Evolutionary conservation across 2,113 vertebrate genomes (phyloP), one percentile per base, ranked within the genome.

Genomic region (Sceloporus undulatus): DNA sequence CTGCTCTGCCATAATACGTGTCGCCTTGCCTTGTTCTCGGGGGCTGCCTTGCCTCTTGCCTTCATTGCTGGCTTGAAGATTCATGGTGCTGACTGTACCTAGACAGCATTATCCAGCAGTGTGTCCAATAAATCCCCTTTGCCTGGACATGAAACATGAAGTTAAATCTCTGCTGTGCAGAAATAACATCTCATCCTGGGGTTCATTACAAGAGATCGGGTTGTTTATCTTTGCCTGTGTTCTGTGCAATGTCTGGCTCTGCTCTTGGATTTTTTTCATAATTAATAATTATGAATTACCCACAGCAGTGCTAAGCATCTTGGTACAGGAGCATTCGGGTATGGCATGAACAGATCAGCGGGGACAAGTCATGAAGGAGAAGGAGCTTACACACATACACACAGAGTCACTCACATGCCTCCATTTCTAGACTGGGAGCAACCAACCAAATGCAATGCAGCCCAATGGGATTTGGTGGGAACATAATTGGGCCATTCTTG

Each of bases 271-370:
- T 14, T 18, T 62, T 29, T 88, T 54, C 81, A 68, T 78, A 84
- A 83, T 88, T 88, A 84, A 88, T 88, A 84, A 84, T 84, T 83
- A 78, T 78, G 81, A 84, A 77, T 56, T 84, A 71, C 62, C 74
- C 48, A 40, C 78, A 65, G 42, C 68, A 84, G 77, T 77, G 65
- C 48, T 56, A 77, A 83, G n/a, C 66, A 66, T 40, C 62, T 84
- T 4, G 1, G 23, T 68, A 56, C 14, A 68, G 62, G 25, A 76
- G 42, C 29, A 38, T 14, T 59, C 18, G 4, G 29, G 16, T 54
- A 84, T 54, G 87, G 48, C 4, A 62, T 84, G 42, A 84, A 88
- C 83, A 88, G 56, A 84, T 84, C 62, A 83, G 66, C 5, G 29
- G 73, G 73, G 74, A 38, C 21, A 40, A 70, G 74, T 21, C 3